phyloP scores from a whole-genome alignment of 2,797 vertebrate genomes.

The Phataginus tricuspis region DNA sequence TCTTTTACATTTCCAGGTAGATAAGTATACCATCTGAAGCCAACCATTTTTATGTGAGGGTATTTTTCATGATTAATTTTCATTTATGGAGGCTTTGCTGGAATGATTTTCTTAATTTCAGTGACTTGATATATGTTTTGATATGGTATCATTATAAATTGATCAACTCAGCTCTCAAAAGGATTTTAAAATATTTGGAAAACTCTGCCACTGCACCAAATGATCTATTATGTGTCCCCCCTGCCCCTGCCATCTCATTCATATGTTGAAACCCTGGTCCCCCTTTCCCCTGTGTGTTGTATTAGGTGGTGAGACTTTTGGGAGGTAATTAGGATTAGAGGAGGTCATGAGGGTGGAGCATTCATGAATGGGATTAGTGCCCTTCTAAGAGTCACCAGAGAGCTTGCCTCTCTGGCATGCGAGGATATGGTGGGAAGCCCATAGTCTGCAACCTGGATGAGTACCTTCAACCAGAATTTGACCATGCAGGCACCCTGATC shows the following conservation, averaged over 20 bases:
- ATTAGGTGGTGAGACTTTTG: not conserved
- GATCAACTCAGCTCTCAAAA: not conserved
- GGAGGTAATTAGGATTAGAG: not conserved
- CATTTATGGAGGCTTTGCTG: not conserved
- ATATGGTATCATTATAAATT: slow-evolving; percentile 20
- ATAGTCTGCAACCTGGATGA: not conserved
- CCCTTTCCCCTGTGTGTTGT: not conserved
- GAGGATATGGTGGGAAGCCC: not conserved
- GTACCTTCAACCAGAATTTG: not conserved
- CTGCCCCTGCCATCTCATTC: not conserved
- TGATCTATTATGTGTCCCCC: not conserved
- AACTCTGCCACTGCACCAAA: not conserved
- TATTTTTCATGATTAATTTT: slow-evolving; percentile 44
- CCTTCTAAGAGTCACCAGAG: not conserved
- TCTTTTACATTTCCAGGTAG: slow-evolving; percentile 3
- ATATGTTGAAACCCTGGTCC: not conserved
- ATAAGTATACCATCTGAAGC: not conserved
- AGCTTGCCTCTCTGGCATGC: not conserved
- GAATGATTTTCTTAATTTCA: slow-evolving; percentile 50
- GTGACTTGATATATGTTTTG: slow-evolving; percentile 42
- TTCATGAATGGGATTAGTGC: not conserved
- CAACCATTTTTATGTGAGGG: not conserved
- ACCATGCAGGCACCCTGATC: not conserved
- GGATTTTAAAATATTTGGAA: slow-evolving; percentile 25
- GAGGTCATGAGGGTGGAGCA: not conserved